A percentile compares a stretch with the other conserved stretches of the same genome.
phyloP scores from a whole-genome alignment of 2,797 vertebrate genomes.

The Pantherophis alleghaniensis region DNA sequence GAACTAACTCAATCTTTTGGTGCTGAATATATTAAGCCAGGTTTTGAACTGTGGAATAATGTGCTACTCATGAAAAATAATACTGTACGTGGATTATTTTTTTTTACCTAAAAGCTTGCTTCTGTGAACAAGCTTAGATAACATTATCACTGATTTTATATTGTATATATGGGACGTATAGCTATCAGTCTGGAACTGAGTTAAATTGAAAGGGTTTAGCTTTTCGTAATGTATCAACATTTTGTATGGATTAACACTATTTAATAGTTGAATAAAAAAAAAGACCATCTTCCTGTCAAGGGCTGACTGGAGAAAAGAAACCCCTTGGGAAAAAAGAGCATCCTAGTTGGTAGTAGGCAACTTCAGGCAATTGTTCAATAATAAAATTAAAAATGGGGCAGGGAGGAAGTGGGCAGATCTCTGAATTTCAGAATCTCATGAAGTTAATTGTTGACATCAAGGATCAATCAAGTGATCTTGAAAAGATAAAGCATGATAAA shows the following conservation, averaged over 20 bases:
- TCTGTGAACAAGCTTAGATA: constrained; percentile 65
- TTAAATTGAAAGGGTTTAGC: constrained; percentile 44
- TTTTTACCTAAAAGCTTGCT: constrained; percentile 48
- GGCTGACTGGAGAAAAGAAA: not conserved
- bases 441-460: not conserved
- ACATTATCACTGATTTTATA: constrained; percentile 39
- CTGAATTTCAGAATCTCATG: not conserved
- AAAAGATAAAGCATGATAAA: not conserved
- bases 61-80: constrained; percentile 20
- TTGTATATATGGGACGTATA: constrained; percentile 36
- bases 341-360: not conserved
- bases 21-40: constrained; percentile 74
- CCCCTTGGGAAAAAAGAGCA: not conserved
- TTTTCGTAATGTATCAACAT: not conserved
- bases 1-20: constrained; percentile 86
- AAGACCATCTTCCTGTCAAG: not conserved
- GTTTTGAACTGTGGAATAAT: constrained; percentile 51
- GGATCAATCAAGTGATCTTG: not conserved
- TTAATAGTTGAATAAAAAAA: not conserved
- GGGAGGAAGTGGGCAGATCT: not conserved
- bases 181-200: constrained; percentile 68
- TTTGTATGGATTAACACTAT: constrained; percentile 26
- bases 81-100: not conserved
- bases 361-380: not conserved
- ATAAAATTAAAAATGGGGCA: not conserved